Conservation (phyloP, 2,797 vertebrate genomes). For the Acipenser ruthenus region DNA sequence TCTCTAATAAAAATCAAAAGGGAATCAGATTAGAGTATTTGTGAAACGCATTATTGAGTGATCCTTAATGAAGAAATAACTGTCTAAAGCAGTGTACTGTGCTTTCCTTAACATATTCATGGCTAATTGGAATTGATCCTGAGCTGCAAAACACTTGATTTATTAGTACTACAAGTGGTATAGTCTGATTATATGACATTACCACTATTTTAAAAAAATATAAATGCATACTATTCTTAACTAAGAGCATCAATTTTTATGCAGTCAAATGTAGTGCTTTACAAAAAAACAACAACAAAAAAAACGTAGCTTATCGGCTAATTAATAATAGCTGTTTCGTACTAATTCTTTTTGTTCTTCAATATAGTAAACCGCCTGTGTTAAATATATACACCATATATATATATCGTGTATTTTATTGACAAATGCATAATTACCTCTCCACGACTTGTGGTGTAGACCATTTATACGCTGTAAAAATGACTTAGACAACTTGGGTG, state of each 20-base stretch:
- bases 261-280: no score
- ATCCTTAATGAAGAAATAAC: slow-evolving; percentile 98
- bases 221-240: no score
- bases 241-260: no score
- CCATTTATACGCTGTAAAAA: slow-evolving; percentile 35
- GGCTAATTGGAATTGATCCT: slow-evolving; percentile 89
- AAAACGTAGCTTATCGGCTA: no score
- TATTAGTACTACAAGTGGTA: slow-evolving; percentile 49
- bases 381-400: no score
- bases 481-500: slow-evolving; percentile 48
- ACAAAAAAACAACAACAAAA: no score
- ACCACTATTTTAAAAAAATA: no score
- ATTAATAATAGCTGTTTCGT: no score
- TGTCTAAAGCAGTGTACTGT: slow-evolving; percentile 85
- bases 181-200: no score
- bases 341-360: no score
- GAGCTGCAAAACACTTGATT: slow-evolving; percentile 76
- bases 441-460: slow-evolving; percentile 21
- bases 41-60: slow-evolving; percentile 88
- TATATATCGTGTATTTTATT: slow-evolving; percentile 17
- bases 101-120: slow-evolving; percentile 89
- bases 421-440: slow-evolving; percentile 21
- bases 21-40: slow-evolving; percentile 93
- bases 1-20: slow-evolving; percentile 98
- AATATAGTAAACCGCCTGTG: no score